These are phyloP conservation scores for Calliphora vicina DNA, from an alignment of 1,140 invertebrate genomes.

Conservation along the genomic window DNA sequence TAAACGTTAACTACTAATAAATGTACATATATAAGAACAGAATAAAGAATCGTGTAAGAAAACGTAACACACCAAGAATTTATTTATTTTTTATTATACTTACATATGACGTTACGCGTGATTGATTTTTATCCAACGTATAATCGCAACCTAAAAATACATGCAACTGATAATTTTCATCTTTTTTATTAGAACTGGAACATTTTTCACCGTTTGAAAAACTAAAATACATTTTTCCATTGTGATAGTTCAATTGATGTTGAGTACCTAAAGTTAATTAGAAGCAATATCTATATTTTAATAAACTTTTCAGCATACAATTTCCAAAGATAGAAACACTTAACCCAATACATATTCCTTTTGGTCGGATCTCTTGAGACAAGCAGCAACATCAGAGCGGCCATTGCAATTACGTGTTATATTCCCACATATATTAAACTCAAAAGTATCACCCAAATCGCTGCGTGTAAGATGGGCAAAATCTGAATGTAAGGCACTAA, in stretches of 20 bases:
- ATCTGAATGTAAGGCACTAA: slow-evolving; percentile 51
- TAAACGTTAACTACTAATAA: too few species aligned
- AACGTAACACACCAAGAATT: too few species aligned
- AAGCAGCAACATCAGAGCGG: slow-evolving; percentile 53
- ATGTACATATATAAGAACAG: too few species aligned
- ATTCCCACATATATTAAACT: slow-evolving; percentile 59
- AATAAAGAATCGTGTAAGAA: too few species aligned
- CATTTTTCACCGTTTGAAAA: slow-evolving; percentile 53
- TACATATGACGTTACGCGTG: slow-evolving; percentile 51
- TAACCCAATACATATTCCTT: slow-evolving; percentile 58
- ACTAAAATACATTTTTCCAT: slow-evolving; percentile 53
- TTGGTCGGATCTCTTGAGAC: slow-evolving; percentile 47
- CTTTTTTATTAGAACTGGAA: slow-evolving; percentile 42
- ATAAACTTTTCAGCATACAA: not conserved
- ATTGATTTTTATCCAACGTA: slow-evolving; percentile 47
- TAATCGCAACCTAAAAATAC: slow-evolving; percentile 55
- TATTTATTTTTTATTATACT: slow-evolving; percentile 3
- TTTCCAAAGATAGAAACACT: not conserved
- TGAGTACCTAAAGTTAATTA: slow-evolving; percentile 49
- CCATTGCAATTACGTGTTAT: slow-evolving; percentile 49
- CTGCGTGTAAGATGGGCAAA: slow-evolving; percentile 47
- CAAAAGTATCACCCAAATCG: slow-evolving; percentile 47
- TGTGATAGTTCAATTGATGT: slow-evolving; percentile 50
- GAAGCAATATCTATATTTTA: not conserved
- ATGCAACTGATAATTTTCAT: slow-evolving; percentile 48